Evolutionary conservation across 2,113 vertebrate genomes (phyloP).

Genomic region (Grallaria varia): DNA sequence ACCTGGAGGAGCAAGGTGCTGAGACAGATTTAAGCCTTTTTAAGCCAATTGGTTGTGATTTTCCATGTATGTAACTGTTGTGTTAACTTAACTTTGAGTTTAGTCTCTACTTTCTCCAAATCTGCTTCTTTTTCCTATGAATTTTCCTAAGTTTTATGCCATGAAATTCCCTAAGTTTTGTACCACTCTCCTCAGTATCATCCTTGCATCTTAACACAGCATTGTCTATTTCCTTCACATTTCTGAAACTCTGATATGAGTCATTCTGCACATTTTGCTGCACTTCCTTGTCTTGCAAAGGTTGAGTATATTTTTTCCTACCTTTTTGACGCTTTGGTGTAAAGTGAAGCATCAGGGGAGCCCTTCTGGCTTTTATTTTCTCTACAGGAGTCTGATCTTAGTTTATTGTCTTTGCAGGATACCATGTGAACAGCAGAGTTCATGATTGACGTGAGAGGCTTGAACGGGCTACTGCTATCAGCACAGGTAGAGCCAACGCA

Average conservation of each 20-base stretch:
- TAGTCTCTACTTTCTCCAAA: neutral
- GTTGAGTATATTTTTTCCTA: neutral
- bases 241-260: neutral
- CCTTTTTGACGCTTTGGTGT: neutral
- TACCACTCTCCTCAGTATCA: neutral
- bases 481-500: neutral
- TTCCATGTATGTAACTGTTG: neutral
- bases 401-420: conserved; percentile 13
- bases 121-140: neutral
- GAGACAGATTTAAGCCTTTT: neutral
- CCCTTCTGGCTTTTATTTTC: conserved; percentile 28
- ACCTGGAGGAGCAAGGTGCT: neutral
- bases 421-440: neutral
- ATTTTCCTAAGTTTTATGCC: neutral
- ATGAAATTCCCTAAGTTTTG: neutral
- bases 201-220: neutral
- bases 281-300: neutral
- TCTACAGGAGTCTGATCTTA: neutral
- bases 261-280: neutral
- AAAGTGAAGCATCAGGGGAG: neutral
- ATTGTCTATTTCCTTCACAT: neutral
- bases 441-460: neutral
- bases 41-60: neutral
- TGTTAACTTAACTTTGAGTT: neutral
- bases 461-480: neutral